Evolutionary conservation across 2,888 invertebrate species (phyloP), one percentile per base, ranked within the genome.

Genomic region (Gari tellinella): DNA sequence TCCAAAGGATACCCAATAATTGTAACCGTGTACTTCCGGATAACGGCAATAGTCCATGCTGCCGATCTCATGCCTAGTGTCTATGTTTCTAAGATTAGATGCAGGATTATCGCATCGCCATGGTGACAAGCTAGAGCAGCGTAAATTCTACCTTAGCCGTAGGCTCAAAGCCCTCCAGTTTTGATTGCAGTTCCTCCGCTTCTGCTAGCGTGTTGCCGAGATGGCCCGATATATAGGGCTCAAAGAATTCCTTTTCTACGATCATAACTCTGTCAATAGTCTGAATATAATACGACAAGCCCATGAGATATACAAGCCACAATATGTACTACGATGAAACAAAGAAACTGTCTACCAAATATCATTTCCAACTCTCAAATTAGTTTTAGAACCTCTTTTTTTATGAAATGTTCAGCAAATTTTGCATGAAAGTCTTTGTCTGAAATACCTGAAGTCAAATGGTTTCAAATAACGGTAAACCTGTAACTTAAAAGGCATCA

Each of bases 251-350:
- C 75, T 85, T 84, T 78, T 91, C 90, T 19, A 83, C 83, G 51
- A 81, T 82, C 86, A 87, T 86, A 48, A 90, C 84, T 86, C 84
- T 82, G 70, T 90, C 88, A 69, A 90, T 90, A 17, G 89, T 89
- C 90, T 90, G 83, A 48, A 82, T 65, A 52, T 26, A 43, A 57
- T 57, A 57, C 43, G 45, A 57, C 15, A 45, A n/a, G 31, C 31
- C 31, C 4, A 31, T 31, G 31, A 31, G 31, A 31, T 7, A 31
- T 31, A 31, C 4, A 31, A 31, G 31, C 31, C 31, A 65, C 51
- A 62, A 62, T 48, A 62, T 68, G 51, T 60, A 72, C 58, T 64
- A 55, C 25, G 45, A 66, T 25, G 26, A 51, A 46, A 46, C 58
- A 60, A 49, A 7, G 4, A 31, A 10, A 31, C 15, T 3, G n/a